phyloP scores from a whole-genome alignment of 1,140 invertebrate genomes.

The Drosophila truncata region DNA sequence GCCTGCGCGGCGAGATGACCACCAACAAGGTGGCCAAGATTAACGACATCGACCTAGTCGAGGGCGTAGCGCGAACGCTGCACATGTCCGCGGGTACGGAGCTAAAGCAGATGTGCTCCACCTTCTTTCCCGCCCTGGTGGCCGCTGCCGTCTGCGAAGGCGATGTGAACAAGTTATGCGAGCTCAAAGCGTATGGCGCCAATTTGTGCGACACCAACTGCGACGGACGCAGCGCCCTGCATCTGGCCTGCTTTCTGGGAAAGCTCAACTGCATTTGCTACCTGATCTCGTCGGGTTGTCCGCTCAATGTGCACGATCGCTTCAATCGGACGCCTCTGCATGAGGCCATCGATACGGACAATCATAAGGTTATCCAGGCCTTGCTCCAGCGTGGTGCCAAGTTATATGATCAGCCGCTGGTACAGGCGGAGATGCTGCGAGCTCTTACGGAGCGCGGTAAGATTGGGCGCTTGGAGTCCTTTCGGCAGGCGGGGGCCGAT shows the following conservation, averaged over 20 bases:
- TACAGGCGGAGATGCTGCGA: constrained; percentile 87
- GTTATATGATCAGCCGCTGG: constrained; percentile 85
- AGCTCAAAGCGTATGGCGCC: constrained; percentile 87
- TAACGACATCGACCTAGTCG: constrained; percentile 86
- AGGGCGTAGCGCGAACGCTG: constrained; percentile 89
- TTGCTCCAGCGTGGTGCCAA: constrained; percentile 88
- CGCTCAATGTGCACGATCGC: constrained; percentile 89
- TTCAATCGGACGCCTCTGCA: constrained; percentile 88
- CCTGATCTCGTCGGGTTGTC: constrained; percentile 92
- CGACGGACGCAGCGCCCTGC: constrained; percentile 92
- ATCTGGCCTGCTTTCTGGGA: constrained; percentile 92
- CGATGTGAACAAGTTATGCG: constrained; percentile 86
- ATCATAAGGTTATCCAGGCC: constrained; percentile 87
- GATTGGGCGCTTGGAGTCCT: constrained; percentile 87
- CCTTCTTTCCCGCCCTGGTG: constrained; percentile 92
- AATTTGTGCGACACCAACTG: constrained; percentile 91
- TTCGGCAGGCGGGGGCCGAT: constrained; percentile 88
- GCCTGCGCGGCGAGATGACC: constrained; percentile 88
- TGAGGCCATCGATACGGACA: constrained; percentile 88
- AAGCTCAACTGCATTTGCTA: constrained; percentile 79
- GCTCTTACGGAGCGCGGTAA: constrained; percentile 87
- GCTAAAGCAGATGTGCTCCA: constrained; percentile 89
- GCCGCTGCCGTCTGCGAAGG: constrained; percentile 89
- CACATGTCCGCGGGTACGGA: constrained; percentile 89
- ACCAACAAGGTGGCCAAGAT: constrained; percentile 77